phyloP scores from a whole-genome alignment of 2,113 vertebrate species.

The Calonectris borealis region DNA sequence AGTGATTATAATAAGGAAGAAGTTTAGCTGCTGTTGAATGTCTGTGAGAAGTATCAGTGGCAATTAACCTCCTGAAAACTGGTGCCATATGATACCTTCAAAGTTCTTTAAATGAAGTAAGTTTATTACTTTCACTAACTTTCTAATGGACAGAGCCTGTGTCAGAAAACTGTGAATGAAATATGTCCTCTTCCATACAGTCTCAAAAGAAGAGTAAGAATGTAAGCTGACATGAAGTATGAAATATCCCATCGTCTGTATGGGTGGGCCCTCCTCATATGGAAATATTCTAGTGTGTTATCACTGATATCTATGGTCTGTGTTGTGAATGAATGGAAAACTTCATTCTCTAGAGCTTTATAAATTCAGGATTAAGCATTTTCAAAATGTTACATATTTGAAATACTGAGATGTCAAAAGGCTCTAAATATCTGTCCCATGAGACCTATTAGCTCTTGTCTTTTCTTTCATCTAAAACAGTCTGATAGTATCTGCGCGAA shows the following conservation, averaged over 20 bases:
- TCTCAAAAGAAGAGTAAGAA: neutral
- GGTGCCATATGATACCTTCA: neutral
- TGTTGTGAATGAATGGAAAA: neutral
- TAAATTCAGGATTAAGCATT: neutral
- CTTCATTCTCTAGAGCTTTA: neutral
- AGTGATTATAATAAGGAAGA: neutral
- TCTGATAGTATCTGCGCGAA: neutral
- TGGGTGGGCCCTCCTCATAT: neutral
- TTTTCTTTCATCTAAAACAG: neutral
- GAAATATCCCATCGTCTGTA: neutral
- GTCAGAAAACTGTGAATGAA: neutral
- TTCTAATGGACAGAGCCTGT: neutral
- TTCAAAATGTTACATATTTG: neutral
- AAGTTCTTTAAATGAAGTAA: neutral
- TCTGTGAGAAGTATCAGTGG: neutral
- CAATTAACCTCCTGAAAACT: neutral
- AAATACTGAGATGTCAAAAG: neutral
- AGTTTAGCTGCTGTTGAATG: neutral
- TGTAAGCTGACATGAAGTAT: neutral
- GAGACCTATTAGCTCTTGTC: neutral
- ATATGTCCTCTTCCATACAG: accelerated
- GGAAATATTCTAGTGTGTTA: neutral
- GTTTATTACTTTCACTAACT: neutral
- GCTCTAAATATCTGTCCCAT: neutral
- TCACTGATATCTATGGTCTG: neutral